A percentile compares a stretch with the other conserved stretches of the same genome.
phyloP scores from a whole-genome alignment of 2,888 invertebrate genomes.

The Ceramica pisi region DNA sequence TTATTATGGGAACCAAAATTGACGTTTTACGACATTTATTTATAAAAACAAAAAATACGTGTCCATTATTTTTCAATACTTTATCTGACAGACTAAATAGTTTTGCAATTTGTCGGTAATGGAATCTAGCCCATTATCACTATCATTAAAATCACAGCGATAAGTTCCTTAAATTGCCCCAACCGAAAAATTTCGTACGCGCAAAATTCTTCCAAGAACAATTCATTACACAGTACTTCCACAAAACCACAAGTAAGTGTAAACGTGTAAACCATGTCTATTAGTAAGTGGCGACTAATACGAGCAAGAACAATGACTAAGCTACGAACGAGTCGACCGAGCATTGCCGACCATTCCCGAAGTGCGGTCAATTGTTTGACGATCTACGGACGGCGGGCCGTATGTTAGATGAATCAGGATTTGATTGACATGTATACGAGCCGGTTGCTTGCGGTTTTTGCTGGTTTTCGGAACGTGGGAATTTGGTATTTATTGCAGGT shows the following conservation, averaged over 20 bases:
- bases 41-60: too few species aligned
- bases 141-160: too few species aligned
- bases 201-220: neutral
- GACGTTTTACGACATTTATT: too few species aligned
- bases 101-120: too few species aligned
- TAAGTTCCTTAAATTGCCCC: too few species aligned
- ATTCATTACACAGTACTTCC: conserved; percentile 14
- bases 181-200: neutral
- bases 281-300: conserved; percentile 35
- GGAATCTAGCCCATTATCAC: too few species aligned
- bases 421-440: conserved; percentile 55
- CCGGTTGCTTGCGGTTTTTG: conserved; percentile 47
- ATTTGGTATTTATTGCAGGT: neutral
- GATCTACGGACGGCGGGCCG: conserved; percentile 26
- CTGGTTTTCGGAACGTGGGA: conserved; percentile 12
- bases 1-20: too few species aligned
- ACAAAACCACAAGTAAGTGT: conserved; percentile 35
- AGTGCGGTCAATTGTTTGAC: conserved; percentile 59
- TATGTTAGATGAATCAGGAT: conserved; percentile 54
- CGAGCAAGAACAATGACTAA: conserved; percentile 61
- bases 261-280: conserved; percentile 23
- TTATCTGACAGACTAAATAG: too few species aligned
- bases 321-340: conserved; percentile 37
- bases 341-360: conserved; percentile 36
- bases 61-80: too few species aligned